phyloP scores from a whole-genome alignment of 2,888 invertebrate species.

The Hermodice carunculata region DNA sequence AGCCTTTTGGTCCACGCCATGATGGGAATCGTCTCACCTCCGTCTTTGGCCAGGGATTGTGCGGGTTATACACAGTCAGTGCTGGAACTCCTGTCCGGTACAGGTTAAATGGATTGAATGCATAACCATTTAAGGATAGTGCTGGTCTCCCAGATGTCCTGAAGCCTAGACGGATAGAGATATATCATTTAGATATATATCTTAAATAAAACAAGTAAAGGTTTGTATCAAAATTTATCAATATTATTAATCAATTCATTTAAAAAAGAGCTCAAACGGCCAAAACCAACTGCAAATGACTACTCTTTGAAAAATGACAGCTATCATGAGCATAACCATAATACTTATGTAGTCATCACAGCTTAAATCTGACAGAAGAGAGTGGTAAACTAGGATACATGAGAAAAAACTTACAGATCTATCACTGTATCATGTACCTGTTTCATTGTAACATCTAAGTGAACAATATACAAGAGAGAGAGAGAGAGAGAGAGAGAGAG shows the following conservation, averaged over 20 bases:
- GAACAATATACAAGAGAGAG: too few species aligned
- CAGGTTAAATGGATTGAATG: conserved; percentile 48
- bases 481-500: too few species aligned
- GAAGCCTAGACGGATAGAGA: conserved; percentile 26
- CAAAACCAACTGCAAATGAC: too few species aligned
- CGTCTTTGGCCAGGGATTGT: conserved; percentile 46
- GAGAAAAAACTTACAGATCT: too few species aligned
- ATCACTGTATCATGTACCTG: too few species aligned
- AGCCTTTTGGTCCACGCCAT: conserved; percentile 46
- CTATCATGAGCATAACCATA: too few species aligned
- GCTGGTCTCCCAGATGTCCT: conserved; percentile 30
- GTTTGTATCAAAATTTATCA: neutral
- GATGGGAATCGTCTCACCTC: conserved; percentile 43
- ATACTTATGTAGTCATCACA: too few species aligned
- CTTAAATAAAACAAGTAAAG: neutral
- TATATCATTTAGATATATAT: neutral
- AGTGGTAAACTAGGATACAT: too few species aligned
- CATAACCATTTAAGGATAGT: conserved; percentile 44
- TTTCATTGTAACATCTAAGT: too few species aligned
- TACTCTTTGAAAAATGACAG: too few species aligned
- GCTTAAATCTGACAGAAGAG: too few species aligned
- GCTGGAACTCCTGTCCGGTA: conserved; percentile 47
- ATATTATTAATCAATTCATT: neutral
- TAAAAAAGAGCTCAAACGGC: too few species aligned
- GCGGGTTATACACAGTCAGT: conserved; percentile 45